Evolutionary conservation across 2,113 vertebrate species (phyloP).

Genomic region (Thunnus maccoyii): DNA sequence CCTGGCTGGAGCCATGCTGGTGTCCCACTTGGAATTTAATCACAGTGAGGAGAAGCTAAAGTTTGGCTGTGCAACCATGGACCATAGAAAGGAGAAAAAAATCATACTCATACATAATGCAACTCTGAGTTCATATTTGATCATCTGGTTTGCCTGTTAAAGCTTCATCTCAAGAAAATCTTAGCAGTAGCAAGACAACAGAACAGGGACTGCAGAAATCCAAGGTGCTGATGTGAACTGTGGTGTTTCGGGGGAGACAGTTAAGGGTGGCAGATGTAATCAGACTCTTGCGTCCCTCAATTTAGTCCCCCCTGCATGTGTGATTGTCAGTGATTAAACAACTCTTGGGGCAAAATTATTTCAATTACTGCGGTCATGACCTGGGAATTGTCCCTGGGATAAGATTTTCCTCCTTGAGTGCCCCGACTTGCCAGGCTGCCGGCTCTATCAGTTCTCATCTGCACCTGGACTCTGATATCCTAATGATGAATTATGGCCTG

Average conservation of each 20-base stretch:
- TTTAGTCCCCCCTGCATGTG: slow-evolving; percentile 87
- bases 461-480: slow-evolving; percentile 97
- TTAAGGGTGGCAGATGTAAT: slow-evolving; percentile 77
- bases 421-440: slow-evolving; percentile 90
- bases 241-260: slow-evolving; percentile 12
- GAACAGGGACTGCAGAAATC: neutral
- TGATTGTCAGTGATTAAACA: slow-evolving; percentile 98
- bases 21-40: slow-evolving; percentile 26
- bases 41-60: slow-evolving; percentile 5
- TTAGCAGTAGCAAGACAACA: neutral
- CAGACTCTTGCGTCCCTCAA: slow-evolving; percentile 83
- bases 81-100: too few relatives aligned
- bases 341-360: slow-evolving; percentile 96
- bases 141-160: neutral
- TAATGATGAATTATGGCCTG: slow-evolving; percentile 98
- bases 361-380: slow-evolving; percentile 94
- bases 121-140: neutral
- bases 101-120: too few relatives aligned
- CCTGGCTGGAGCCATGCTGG: neutral
- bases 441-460: slow-evolving; percentile 98
- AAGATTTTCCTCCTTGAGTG: slow-evolving; percentile 93
- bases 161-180: slow-evolving; percentile 6
- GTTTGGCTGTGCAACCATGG: neutral
- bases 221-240: slow-evolving; percentile 20
- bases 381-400: slow-evolving; percentile 96